Base-by-base conservation (phyloP, 2,113 vertebrate genomes). In the Melierax canorus region DNA sequence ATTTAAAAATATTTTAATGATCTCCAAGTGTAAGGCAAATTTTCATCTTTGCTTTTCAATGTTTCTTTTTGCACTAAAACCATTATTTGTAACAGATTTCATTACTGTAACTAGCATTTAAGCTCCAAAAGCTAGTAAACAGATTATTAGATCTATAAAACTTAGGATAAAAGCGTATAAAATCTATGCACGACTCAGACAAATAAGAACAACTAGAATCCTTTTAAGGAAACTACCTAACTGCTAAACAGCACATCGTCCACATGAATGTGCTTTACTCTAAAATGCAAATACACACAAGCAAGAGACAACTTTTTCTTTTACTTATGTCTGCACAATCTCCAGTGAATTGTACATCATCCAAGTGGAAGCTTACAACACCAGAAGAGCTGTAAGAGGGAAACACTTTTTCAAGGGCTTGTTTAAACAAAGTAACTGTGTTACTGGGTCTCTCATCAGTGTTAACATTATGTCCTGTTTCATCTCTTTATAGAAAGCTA, bases 381-480 rank as follows among this genome's bases (percentile, higher is more conserved):
- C 48, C 48, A 88, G 83, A 77, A 60, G 80, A 91, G 43, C 66
- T 75, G 6, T 32, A 82, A 75, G 86, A 23, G 77, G 66, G 58
- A 95, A 96, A 64, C 62, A 30, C 74, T 82, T 74, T 53, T 96
- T 90, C 82, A 87, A 26, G 34, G 69, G 46, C 69, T 87, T 92
- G 69, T 94, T 97, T 91, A 92, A 96, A 95, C 84, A 92, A 87
- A 91, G 67, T 85, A 91, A 89, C 80, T 84, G 62, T 72, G 77
- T 95, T 91, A 85, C 51, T 78, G 43, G 43, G 80, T 68, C 87
- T 91, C 69, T 87, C 91, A 92, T 68, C 87, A 68, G 60, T 68
- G 73, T 91, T 85, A 90, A 91, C 53, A 41, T 89, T 78, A 72
- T 41, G 91, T 30, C n/a, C 80, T 56, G 34, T 75, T 94, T 85